Conservation (phyloP, 2,113 vertebrate species). For the Urocolius indicus region DNA sequence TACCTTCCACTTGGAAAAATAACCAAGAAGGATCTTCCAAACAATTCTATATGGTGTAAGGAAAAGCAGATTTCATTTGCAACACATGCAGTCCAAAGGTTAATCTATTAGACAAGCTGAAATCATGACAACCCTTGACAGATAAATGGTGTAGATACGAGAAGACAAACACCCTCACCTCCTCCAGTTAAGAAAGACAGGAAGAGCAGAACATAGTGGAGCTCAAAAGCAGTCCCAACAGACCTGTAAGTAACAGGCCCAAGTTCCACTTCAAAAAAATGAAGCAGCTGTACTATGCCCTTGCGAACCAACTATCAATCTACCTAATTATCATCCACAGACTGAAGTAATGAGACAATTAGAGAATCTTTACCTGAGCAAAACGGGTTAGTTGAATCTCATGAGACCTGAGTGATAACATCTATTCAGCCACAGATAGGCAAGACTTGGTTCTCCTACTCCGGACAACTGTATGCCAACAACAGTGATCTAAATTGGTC, state of each 20-base stretch:
- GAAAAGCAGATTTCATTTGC: not conserved
- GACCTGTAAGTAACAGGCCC: not conserved
- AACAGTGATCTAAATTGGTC: not conserved
- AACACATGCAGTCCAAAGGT: not conserved
- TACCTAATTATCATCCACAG: not conserved
- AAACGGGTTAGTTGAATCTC: not conserved
- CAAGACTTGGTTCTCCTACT: not conserved
- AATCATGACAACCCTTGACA: not conserved
- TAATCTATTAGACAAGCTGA: not conserved
- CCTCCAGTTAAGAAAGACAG: not conserved
- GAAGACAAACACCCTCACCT: not conserved
- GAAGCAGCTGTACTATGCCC: not conserved
- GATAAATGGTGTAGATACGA: rapidly evolving
- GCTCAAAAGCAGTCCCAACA: not conserved
- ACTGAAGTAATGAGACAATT: not conserved
- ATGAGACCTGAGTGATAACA: not conserved
- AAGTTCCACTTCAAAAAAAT: not conserved
- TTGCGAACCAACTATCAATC: not conserved
- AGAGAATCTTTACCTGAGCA: not conserved
- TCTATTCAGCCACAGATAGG: not conserved
- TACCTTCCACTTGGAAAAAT: not conserved
- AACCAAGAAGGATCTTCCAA: not conserved
- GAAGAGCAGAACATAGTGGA: not conserved
- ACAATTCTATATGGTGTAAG: not conserved
- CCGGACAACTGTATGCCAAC: not conserved